Base-by-base conservation (phyloP, 2,113 vertebrate genomes). In the Sialia sialis region DNA sequence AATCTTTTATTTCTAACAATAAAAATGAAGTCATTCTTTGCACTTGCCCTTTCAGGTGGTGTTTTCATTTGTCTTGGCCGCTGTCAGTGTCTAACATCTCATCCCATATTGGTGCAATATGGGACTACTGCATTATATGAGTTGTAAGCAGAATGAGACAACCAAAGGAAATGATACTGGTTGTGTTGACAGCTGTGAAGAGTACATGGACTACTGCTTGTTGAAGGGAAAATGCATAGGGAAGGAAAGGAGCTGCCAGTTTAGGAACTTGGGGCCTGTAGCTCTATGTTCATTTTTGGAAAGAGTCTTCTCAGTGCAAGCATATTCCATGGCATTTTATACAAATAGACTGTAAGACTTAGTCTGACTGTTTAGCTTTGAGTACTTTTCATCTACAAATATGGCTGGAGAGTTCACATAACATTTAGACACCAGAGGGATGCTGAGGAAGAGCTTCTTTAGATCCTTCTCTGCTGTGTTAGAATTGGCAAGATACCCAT, bases 41-140 rank as follows among this genome's bases (percentile, higher is more conserved):
- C 4, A 6, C 27, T 89, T 0, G 0, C 21, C 48, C 10, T 80
- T 49, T 34, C 56, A 51, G 29, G 70, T 59, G 44, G 25, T 69
- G 34, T 66, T 93, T 85, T 93, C 21, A 30, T 13, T 88, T 2
- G 2, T 77, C 54, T 91, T 84, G 63, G 66, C n/a, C 27, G 32
- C 21, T 63, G 27, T 56, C 79, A 39, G 32, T n/a, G n/a, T 90
- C 34, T 48, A 48, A 48, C 23, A n/a, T 88, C 76, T 88, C 93
- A 44, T 16, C 43, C 46, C 8, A 1, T 51, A 5, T 81, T 73
- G 38, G 29, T 66, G 15, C 58, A 74, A 4, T 92, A 49, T 43
- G 38, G 34, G 46, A 90, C 69, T 84, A 18, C 46, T 70, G 30
- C 21, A 20, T 20, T 75, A 39, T 46, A 16, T 0, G 2, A 81